Conservation (phyloP, 2,797 vertebrate genomes). For the Spatula versicolor region DNA sequence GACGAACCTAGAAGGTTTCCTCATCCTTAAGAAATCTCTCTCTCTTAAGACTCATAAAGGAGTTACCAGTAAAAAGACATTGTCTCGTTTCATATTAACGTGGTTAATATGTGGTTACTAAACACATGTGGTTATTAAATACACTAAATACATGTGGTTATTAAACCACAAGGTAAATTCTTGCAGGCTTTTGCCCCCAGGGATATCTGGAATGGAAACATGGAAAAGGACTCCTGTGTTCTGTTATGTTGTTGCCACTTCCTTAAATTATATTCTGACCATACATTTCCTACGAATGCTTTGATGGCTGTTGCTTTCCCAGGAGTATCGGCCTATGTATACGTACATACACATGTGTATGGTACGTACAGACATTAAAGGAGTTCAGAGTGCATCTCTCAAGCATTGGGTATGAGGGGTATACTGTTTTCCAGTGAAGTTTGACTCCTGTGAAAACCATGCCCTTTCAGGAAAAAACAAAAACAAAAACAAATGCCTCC, state of each 20-base stretch:
- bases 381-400: not conserved
- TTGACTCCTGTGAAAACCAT: not conserved
- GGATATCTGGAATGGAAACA: not conserved
- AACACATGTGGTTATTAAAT: too few species aligned
- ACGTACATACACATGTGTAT: accelerated
- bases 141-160: too few species aligned
- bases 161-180: not conserved
- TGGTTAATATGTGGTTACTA: too few species aligned
- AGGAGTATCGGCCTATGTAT: not conserved
- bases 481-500: not conserved
- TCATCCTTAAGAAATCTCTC: not conserved
- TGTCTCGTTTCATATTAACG: not conserved
- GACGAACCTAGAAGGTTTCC: not conserved
- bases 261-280: not conserved
- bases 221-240: not conserved
- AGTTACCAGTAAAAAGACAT: not conserved
- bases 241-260: not conserved
- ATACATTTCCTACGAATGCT: accelerated
- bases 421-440: not conserved
- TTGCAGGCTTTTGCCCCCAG: not conserved
- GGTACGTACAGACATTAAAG: not conserved
- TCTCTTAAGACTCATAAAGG: not conserved
- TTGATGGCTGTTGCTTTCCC: not conserved
- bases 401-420: accelerated
- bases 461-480: not conserved